Base-by-base conservation (phyloP, 2,113 vertebrate genomes). In the Cryptotis parvus region DNA sequence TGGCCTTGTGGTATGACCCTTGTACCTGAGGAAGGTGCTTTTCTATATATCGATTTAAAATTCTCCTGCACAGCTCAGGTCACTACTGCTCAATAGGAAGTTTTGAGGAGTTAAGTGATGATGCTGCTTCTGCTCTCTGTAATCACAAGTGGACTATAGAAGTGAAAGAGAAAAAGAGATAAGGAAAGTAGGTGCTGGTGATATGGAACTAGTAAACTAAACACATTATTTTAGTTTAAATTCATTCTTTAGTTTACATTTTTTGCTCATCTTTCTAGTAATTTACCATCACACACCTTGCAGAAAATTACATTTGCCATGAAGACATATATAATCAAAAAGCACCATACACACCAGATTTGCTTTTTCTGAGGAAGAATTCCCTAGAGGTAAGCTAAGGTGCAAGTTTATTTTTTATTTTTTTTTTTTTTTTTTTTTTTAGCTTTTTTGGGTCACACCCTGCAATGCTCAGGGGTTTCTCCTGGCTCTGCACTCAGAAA, bases 331-430 rank as follows among this genome's bases (percentile, higher is more conserved):
- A 45, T 22, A 3, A 24, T 58, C 20, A 58, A 72, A n/a, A 29
- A 91, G 22, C 18, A 66, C 5, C 43, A 84, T 29, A 83, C 37
- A 1, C 31, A n/a, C 72, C 3, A 0, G 45, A 14, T 41, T 72
- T 15, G 15, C 31, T 33, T 35, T 72, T 73, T 27, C n/a, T 24
- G 4, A 91, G 16, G 11, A 84, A 52, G 49, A 58, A 58, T 84
- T 84, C 65, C 14, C 43, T 76, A 77, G 11, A 39, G 6, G 24
- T 85, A 79, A 84, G 91, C 92, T 91, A 96, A 89, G 66, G 37
- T 83, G 92, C 18, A 0, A 75, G 61, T 84, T 84, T 33, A 77
- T 84, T 16, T 90, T 4, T 55, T 55, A 22, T 49, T 49, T 49
- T 49, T 49, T 49, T 49, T 49, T 49, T 49, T 49, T 49, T 49